These are phyloP conservation scores for Grantiella picta DNA, from an alignment of 2,113 vertebrate genomes.

Conservation along the genomic window DNA sequence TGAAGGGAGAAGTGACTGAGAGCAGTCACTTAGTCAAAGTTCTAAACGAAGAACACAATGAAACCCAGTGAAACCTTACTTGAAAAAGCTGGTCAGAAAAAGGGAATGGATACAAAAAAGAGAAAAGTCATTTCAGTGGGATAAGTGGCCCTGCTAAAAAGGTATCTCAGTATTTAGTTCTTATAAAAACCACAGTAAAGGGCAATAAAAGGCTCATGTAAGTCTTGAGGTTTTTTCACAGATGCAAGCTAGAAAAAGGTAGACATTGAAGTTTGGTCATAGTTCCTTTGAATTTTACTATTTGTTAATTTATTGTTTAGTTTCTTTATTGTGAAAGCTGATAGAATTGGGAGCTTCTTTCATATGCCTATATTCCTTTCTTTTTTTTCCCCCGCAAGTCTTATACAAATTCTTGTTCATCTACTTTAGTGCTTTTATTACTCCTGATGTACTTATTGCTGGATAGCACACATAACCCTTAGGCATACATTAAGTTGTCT, in stretches of 20 bases:
- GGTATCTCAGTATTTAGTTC: neutral
- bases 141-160: neutral
- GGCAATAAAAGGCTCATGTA: neutral
- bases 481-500: constrained; percentile 43
- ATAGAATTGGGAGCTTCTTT: neutral
- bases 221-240: neutral
- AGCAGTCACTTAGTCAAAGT: neutral
- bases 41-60: neutral
- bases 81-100: neutral
- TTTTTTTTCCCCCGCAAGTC: neutral
- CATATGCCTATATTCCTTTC: neutral
- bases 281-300: neutral
- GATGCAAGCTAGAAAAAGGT: neutral
- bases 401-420: constrained; percentile 50
- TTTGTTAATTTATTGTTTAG: neutral
- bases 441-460: constrained; percentile 50
- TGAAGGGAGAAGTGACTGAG: neutral
- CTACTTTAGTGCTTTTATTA: constrained; percentile 54
- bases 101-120: neutral
- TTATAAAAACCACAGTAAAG: neutral
- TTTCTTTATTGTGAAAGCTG: neutral
- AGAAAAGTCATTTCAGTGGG: neutral
- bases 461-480: constrained; percentile 31
- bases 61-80: neutral
- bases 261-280: neutral